Evolutionary conservation across 1,140 invertebrate genomes (phyloP).

Genomic region (Drosophila simulans): DNA sequence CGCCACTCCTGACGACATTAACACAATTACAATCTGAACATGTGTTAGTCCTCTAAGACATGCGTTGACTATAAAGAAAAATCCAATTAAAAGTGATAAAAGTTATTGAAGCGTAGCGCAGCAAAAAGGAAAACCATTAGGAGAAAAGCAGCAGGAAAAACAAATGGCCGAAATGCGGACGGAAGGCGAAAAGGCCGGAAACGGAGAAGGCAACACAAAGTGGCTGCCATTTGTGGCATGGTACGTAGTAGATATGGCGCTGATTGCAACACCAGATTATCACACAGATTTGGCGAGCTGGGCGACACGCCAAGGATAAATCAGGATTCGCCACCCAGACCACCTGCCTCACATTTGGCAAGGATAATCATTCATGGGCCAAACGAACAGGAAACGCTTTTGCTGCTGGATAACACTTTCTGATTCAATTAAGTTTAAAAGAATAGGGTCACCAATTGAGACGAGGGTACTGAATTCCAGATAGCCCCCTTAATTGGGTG

Average conservation of each 20-base stretch:
- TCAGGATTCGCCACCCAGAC: not conserved
- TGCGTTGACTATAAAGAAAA: slow-evolving; percentile 81
- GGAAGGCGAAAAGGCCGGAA: slow-evolving; percentile 43
- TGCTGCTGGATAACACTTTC: slow-evolving; percentile 52
- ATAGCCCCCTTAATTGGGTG: slow-evolving; percentile 7
- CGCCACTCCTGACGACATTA: slow-evolving; percentile 48
- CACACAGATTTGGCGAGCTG: slow-evolving; percentile 53
- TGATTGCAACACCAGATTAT: slow-evolving; percentile 73
- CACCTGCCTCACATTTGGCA: not conserved
- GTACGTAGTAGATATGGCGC: slow-evolving; percentile 24
- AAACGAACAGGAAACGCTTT: slow-evolving; percentile 36
- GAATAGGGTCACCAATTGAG: slow-evolving; percentile 11
- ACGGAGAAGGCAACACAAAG: slow-evolving; percentile 49
- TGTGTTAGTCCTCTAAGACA: slow-evolving; percentile 74
- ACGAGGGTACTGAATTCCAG: slow-evolving; percentile 22
- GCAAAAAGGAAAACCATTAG: slow-evolving; percentile 29
- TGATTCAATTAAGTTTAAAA: slow-evolving; percentile 61
- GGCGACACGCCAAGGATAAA: slow-evolving; percentile 20
- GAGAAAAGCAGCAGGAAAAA: slow-evolving; percentile 37
- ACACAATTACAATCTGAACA: slow-evolving; percentile 78
- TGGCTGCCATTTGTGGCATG: slow-evolving; percentile 67
- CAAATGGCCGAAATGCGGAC: slow-evolving; percentile 45
- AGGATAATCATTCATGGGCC: slow-evolving; percentile 33
- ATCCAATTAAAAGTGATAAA: slow-evolving; percentile 83
- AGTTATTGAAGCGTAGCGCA: slow-evolving; percentile 71